These are phyloP conservation scores for Ridgeia piscesae DNA, from an alignment of 1,140 invertebrate species.

Conservation along the genomic window DNA sequence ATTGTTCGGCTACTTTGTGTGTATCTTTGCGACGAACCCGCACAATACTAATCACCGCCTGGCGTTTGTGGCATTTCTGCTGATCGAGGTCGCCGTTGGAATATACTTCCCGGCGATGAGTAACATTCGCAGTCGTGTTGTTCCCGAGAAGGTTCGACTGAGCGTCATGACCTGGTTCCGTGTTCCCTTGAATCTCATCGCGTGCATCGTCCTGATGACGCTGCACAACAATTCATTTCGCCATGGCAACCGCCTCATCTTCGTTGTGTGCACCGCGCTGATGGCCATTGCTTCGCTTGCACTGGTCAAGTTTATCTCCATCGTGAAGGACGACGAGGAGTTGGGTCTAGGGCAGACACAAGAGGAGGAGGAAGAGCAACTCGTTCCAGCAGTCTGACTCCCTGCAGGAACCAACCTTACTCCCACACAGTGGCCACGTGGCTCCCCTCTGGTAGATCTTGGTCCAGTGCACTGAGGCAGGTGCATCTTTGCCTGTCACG, in stretches of 20 bases:
- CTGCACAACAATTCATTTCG: constrained; percentile 58
- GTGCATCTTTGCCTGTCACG: neutral
- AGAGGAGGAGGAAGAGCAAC: neutral
- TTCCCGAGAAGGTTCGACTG: constrained; percentile 63
- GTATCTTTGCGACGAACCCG: constrained; percentile 49
- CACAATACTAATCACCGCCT: constrained; percentile 43
- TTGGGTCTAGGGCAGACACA: neutral
- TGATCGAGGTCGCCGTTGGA: constrained; percentile 65
- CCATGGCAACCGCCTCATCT: constrained; percentile 59
- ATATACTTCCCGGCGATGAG: constrained; percentile 63
- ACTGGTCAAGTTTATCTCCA: constrained; percentile 30
- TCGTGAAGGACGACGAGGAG: constrained; percentile 18
- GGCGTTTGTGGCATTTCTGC: constrained; percentile 66
- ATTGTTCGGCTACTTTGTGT: constrained; percentile 45
- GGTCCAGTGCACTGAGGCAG: neutral
- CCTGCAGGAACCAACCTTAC: no score
- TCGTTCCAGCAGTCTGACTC: neutral
- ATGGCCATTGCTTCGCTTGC: constrained; percentile 46
- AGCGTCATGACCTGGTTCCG: constrained; percentile 58
- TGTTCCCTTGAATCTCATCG: constrained; percentile 56
- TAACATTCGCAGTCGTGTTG: constrained; percentile 64
- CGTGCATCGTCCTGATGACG: constrained; percentile 57
- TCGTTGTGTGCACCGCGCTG: constrained; percentile 56
- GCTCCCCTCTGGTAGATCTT: neutral
- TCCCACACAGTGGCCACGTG: no score